A percentile compares a stretch with the other conserved stretches of the same genome.
phyloP scores from a whole-genome alignment of 2,888 invertebrate species.

The Ariolimax columbianus region DNA sequence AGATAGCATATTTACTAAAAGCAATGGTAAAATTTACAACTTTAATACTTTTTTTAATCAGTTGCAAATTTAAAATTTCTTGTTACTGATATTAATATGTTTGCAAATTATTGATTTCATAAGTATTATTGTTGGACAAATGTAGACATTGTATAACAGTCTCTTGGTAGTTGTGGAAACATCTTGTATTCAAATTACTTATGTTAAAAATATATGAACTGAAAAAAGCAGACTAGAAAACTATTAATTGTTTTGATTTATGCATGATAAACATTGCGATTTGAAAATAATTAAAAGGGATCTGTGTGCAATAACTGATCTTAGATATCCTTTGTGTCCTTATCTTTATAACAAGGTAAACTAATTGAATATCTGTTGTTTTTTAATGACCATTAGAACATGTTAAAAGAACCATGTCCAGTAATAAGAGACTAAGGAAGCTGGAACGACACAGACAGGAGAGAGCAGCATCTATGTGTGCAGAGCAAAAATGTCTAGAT shows the following conservation, averaged over 20 bases:
- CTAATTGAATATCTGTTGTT: too few species aligned
- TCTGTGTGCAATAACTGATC: neutral
- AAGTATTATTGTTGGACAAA: neutral
- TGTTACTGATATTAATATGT: neutral
- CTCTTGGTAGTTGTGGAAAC: too few species aligned
- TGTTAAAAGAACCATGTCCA: constrained; percentile 61
- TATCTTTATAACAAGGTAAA: too few species aligned
- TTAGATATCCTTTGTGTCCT: neutral
- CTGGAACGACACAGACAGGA: constrained; percentile 73
- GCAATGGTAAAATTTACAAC: constrained; percentile 45
- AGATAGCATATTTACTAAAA: constrained; percentile 71
- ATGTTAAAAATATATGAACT: too few species aligned
- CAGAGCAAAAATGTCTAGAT: constrained; percentile 64
- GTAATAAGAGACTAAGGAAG: constrained; percentile 63
- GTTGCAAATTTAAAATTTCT: neutral
- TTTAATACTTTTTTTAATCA: neutral
- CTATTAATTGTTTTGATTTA: too few species aligned
- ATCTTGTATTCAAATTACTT: too few species aligned
- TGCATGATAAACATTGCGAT: too few species aligned
- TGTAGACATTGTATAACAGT: neutral
- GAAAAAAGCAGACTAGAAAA: too few species aligned
- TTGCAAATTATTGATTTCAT: neutral
- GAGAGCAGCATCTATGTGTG: constrained; percentile 60
- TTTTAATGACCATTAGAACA: constrained; percentile 38
- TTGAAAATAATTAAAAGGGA: neutral